Evolutionary conservation across 2,797 vertebrate genomes (phyloP).

Genomic region (Serranus cabrilla): DNA sequence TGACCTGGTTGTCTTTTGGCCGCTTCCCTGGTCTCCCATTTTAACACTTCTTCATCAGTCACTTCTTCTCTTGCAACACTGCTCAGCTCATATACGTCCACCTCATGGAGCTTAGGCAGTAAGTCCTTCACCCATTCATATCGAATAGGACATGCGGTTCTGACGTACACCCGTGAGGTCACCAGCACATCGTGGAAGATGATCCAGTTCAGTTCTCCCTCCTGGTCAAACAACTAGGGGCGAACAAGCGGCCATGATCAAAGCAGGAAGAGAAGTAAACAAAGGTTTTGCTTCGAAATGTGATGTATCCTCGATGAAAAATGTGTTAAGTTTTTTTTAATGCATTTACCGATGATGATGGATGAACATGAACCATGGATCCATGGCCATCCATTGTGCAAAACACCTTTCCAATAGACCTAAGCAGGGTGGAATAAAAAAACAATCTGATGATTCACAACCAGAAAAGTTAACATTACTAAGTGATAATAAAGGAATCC

Average conservation of each 20-base stretch:
- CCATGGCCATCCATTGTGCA: slow-evolving; percentile 99
- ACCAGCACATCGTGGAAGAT: slow-evolving; percentile 96
- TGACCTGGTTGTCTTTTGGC: slow-evolving; percentile 89
- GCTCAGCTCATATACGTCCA: slow-evolving; percentile 94
- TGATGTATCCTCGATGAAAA: not conserved
- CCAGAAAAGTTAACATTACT: not conserved
- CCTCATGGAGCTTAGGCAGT: slow-evolving; percentile 94
- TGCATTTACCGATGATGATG: slow-evolving; percentile 92
- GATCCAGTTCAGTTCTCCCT: slow-evolving; percentile 93
- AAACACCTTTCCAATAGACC: slow-evolving; percentile 94
- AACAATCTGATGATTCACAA: not conserved
- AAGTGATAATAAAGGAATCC: not conserved
- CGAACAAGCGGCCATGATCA: not conserved
- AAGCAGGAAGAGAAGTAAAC: not conserved
- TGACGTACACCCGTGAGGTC: slow-evolving; percentile 94
- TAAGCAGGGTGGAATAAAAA: slow-evolving; percentile 67
- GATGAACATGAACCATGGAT: slow-evolving; percentile 95
- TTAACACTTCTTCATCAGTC: slow-evolving; percentile 91
- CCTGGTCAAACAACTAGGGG: slow-evolving; percentile 91
- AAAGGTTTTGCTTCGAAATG: not conserved
- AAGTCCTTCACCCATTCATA: slow-evolving; percentile 97
- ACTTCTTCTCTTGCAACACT: slow-evolving; percentile 94
- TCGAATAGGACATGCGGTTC: slow-evolving; percentile 94
- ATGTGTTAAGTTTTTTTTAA: not conserved
- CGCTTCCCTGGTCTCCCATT: slow-evolving; percentile 90